Evolutionary conservation across 2,888 invertebrate species (phyloP).

Genomic region (Heliconius erato): DNA sequence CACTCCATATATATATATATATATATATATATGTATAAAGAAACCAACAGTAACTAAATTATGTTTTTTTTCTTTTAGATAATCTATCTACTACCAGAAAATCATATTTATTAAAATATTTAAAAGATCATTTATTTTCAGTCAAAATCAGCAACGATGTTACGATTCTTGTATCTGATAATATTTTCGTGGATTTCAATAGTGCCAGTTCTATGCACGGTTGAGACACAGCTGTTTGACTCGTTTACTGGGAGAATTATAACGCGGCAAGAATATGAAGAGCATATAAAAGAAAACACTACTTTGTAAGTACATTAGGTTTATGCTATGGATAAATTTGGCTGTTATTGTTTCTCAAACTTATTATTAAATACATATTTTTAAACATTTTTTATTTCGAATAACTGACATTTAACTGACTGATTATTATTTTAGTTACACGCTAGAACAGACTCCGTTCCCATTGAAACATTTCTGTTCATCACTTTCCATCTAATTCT

Average conservation of each 20-base stretch:
- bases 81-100: background rate
- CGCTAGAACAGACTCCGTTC: background rate
- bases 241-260: slow-evolving; percentile 20
- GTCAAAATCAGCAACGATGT: background rate
- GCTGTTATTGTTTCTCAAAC: too few relatives aligned
- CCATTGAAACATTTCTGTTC: background rate
- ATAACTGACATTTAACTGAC: too few relatives aligned
- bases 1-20: too few relatives aligned
- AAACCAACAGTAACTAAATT: too few relatives aligned
- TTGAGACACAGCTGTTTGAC: slow-evolving; percentile 12
- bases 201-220: background rate
- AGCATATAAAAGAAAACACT: slow-evolving; percentile 11
- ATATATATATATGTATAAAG: too few relatives aligned
- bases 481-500: too few relatives aligned
- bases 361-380: too few relatives aligned
- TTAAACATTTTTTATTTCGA: too few relatives aligned
- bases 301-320: slow-evolving; percentile 25
- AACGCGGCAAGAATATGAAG: background rate
- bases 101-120: background rate
- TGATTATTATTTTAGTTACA: background rate
- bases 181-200: background rate
- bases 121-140: background rate
- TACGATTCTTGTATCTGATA: background rate
- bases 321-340: too few relatives aligned
- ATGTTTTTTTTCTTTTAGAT: background rate